Evolutionary conservation across 2,888 invertebrate genomes (phyloP), one percentile per base, ranked within the genome.

Genomic region (Cataglyphis cursor): DNA sequence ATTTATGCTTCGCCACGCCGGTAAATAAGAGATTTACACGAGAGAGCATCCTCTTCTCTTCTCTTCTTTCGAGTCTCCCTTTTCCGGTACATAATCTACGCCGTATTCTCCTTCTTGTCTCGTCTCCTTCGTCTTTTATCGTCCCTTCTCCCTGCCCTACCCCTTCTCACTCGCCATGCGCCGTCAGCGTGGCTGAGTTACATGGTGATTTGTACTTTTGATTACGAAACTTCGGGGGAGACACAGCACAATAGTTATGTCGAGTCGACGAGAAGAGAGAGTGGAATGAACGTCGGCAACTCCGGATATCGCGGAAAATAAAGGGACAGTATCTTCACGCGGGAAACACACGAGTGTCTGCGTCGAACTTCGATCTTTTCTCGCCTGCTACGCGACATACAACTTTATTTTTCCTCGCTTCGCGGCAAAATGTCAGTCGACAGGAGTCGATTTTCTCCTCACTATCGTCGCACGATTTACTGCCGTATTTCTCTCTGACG

Each of bases 1-100:
- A 90, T 90, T 90, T 90, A 90, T 90, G 87, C 89, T 82, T 87
- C 87, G 85, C 90, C 91, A 86, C 88, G 90, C 62, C 78, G 83
- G 72, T 70, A 80, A 66, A 57, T 48, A 62, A 72, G 80, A 89
- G 84, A 89, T 88, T 90, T 87, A 88, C 84, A 84, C 70, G 85
- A 75, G 66, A 51, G 70, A 18, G 68, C 66, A 38, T 35, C 51
- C 61, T 59, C 61, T 51, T 54, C 65, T 54, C 65, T 10, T 28
- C 51, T 10, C 61, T 24, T n/a, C 61, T 15, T 21, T 41, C 68
- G 41, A 44, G 70, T 85, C 84, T 88, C 83, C 85, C 66, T 85
- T 82, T 88, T 84, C 86, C 66, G 61, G 75, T 66, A 82, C 64
- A 84, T 86, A 84, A 87, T 35, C 64, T 31, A 51, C 72, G 70